Evolutionary conservation across 2,797 vertebrate species (phyloP), one percentile per base, ranked within the genome.

Genomic region (Aldrovandia affinis): DNA sequence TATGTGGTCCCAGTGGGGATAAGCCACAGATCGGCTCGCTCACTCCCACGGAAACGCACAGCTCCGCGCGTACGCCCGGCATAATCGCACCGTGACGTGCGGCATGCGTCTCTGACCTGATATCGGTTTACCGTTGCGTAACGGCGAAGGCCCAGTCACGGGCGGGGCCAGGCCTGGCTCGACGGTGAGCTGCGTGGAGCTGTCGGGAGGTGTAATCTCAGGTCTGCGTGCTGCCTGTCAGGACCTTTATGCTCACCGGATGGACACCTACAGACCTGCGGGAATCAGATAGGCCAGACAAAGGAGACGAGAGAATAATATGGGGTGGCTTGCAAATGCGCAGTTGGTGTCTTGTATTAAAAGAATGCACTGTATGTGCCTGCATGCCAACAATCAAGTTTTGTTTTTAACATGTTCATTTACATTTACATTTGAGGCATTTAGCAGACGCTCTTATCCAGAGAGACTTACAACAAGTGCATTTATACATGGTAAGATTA

Each of bases 131-230:
- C 42, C 33, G 33, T 44, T 81, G 80, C 57, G 20, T 65, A 81
- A 44, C 39, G 28, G 80, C 10, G 44, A 65, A 65, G 36, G 18
- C 18, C 80, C 22, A n/a, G n/a, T n/a, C n/a, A n/a, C n/a, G 20
- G 20, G 12, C 47, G 15, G 12, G 47, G 47, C 47, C 47, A 50
- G 44, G 10, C 57, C 25, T 36, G 36, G 18, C 61, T 81, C 25
- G 80, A 81, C 59, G 65, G 59, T 44, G 47, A 70, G 63, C 63
- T 82, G 59, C 42, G 36, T 82, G 61, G 9, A 82, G 63, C 63
- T 70, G 63, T 82, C 81, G 73, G n/a, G 33, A 70, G 44, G 14
- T 70, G 65, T 82, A 82, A 82, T 63, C 73, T 63, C 81, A 82
- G 81, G 39, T 82, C 68, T 82, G 22, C n/a, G 44, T 65, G 57